A percentile compares a stretch with the other conserved stretches of the same genome.
phyloP scores from a whole-genome alignment of 2,113 vertebrate species.

The Limanda limanda region DNA sequence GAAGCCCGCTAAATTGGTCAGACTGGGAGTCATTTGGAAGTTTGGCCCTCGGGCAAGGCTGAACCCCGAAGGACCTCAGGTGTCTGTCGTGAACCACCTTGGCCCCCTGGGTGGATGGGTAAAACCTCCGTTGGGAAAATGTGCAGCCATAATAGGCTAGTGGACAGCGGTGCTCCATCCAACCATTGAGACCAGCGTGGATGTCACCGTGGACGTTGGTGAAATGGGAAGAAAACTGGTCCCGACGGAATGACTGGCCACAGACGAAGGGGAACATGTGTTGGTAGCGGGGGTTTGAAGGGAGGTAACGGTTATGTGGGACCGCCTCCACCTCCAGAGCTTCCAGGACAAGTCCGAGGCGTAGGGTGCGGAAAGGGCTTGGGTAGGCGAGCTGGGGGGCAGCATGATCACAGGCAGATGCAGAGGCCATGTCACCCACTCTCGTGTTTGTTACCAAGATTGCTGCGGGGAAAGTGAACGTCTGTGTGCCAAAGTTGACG shows the following conservation, averaged over 20 bases:
- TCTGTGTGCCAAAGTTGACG: constrained; percentile 95
- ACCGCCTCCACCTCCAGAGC: constrained; percentile 82
- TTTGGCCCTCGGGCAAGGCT: constrained; percentile 79
- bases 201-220: constrained; percentile 97
- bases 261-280: constrained; percentile 97
- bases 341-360: constrained; percentile 93
- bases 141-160: constrained; percentile 98
- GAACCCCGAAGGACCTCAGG: constrained; percentile 93
- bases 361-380: constrained; percentile 94
- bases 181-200: constrained; percentile 97
- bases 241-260: constrained; percentile 94
- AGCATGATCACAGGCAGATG: constrained; percentile 96
- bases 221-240: constrained; percentile 98
- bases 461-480: constrained; percentile 95
- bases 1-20: constrained; percentile 91
- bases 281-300: constrained; percentile 68
- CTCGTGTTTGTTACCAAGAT: constrained; percentile 95
- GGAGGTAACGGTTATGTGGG: constrained; percentile 69
- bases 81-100: constrained; percentile 93
- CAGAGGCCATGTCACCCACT: constrained; percentile 97
- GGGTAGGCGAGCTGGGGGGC: constrained; percentile 95
- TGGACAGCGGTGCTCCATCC: constrained; percentile 98
- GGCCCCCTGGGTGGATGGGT: constrained; percentile 88
- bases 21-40: constrained; percentile 76
- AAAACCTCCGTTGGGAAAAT: constrained; percentile 94